These are phyloP conservation scores for Microcebus griseorufus DNA, from an alignment of 2,113 vertebrate species.

Conservation along the genomic window DNA sequence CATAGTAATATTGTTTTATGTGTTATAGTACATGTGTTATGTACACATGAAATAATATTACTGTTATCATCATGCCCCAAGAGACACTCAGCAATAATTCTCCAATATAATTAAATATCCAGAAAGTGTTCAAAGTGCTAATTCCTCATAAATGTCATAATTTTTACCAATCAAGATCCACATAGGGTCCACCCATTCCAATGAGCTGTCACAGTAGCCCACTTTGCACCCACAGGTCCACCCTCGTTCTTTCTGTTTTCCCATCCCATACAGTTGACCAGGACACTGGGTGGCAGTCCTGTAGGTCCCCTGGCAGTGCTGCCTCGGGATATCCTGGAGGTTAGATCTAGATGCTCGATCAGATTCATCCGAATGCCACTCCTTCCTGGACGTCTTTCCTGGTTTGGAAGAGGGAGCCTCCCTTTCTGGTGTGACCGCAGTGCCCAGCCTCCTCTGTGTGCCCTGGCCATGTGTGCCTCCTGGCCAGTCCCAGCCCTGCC, in stretches of 20 bases:
- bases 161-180: neutral
- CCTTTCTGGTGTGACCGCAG: neutral
- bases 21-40: neutral
- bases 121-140: neutral
- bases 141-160: neutral
- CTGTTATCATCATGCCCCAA: neutral
- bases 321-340: neutral
- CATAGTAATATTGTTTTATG: neutral
- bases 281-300: neutral
- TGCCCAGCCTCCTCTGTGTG: too few species aligned
- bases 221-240: neutral
- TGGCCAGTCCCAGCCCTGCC: neutral
- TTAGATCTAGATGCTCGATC: neutral
- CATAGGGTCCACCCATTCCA: neutral
- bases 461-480: neutral
- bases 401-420: too few species aligned
- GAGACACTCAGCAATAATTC: neutral
- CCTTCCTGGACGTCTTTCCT: neutral
- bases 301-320: accelerated
- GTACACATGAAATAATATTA: neutral
- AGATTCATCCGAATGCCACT: neutral
- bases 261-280: neutral
- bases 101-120: neutral
- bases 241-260: neutral
- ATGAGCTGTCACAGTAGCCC: neutral